phyloP scores from a whole-genome alignment of 1,140 invertebrate genomes.

The Coptotermes formosanus region DNA sequence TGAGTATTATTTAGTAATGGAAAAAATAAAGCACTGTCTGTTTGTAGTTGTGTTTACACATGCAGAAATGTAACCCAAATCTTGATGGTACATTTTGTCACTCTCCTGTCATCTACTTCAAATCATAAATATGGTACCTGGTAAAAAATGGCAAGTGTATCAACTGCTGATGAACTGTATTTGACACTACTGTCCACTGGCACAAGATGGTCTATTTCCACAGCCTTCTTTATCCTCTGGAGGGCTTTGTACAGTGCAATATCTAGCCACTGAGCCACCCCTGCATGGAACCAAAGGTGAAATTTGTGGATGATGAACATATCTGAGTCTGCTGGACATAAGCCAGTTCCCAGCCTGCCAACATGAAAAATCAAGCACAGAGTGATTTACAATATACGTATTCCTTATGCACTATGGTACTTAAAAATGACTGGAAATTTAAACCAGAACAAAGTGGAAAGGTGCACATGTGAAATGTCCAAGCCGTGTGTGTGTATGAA shows the following conservation, averaged over 20 bases:
- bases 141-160: slow-evolving; percentile 91
- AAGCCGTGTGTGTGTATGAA: too few species aligned
- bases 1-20: too few species aligned
- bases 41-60: too few species aligned
- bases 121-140: slow-evolving; percentile 51
- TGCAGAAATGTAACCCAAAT: too few species aligned
- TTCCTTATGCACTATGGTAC: too few species aligned
- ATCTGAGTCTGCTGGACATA: slow-evolving; percentile 43
- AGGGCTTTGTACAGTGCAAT: slow-evolving; percentile 86
- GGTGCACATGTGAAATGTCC: too few species aligned
- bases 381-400: too few species aligned
- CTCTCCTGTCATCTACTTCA: too few species aligned
- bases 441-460: too few species aligned
- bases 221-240: slow-evolving; percentile 81
- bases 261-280: slow-evolving; percentile 87
- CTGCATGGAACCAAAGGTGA: slow-evolving; percentile 83
- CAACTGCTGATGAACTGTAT: slow-evolving; percentile 94
- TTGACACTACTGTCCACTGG: slow-evolving; percentile 79
- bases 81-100: too few species aligned
- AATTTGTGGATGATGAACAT: slow-evolving; percentile 67
- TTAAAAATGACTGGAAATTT: too few species aligned
- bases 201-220: slow-evolving; percentile 77
- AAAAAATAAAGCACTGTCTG: too few species aligned
- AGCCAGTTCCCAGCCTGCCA: slow-evolving; percentile 43
- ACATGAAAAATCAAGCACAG: background rate